These are phyloP conservation scores for Folsomia manolachei DNA, from an alignment of 2,888 invertebrate species.

Conservation along the genomic window DNA sequence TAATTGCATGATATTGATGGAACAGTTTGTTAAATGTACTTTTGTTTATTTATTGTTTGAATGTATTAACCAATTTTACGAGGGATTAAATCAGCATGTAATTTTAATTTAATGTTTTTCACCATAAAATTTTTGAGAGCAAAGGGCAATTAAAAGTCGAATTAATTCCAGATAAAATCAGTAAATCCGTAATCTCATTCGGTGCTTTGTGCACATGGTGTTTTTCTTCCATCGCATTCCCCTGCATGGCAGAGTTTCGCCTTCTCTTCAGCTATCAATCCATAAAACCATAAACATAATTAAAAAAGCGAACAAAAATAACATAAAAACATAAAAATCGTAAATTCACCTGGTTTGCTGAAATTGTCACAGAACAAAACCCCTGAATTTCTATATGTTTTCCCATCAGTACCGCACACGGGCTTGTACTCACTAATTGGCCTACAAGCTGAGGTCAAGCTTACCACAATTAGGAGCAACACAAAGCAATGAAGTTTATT, in stretches of 20 bases:
- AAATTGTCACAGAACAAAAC: not conserved
- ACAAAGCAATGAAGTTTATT: not conserved
- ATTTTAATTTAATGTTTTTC: too few species aligned
- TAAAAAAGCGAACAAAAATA: not conserved
- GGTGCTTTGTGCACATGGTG: not conserved
- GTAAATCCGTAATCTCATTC: too few species aligned
- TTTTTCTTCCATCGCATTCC: not conserved
- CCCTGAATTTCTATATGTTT: constrained; percentile 7
- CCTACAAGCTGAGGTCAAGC: not conserved
- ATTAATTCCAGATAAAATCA: too few species aligned
- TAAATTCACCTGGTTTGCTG: constrained; percentile 10
- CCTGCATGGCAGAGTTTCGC: not conserved
- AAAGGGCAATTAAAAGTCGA: too few species aligned
- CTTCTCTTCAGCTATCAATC: not conserved
- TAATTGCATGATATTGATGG: too few species aligned
- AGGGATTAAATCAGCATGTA: too few species aligned
- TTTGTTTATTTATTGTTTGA: not conserved
- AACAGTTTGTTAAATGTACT: too few species aligned
- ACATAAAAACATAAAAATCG: too few species aligned
- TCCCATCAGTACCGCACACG: not conserved
- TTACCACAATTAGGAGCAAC: not conserved
- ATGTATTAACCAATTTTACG: not conserved
- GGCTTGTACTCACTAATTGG: not conserved
- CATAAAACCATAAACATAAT: not conserved
- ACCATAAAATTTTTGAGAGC: too few species aligned